Evolutionary conservation across 2,797 vertebrate species (phyloP).

Genomic region (Lemur catta): DNA sequence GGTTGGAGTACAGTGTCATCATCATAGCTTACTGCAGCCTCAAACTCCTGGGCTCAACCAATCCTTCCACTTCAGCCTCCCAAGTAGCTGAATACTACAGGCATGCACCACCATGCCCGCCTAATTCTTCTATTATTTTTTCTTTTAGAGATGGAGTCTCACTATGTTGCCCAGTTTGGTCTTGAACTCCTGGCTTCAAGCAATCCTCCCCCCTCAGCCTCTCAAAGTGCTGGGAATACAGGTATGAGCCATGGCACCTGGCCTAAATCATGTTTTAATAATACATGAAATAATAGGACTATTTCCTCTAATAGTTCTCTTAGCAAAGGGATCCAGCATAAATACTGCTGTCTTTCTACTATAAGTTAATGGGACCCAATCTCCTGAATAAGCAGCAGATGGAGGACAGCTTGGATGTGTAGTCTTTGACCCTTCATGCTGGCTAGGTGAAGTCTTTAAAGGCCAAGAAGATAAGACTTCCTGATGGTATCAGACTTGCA

Average conservation of each 20-base stretch:
- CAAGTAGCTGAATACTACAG: not conserved
- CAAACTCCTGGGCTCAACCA: not conserved
- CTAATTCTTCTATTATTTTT: not conserved
- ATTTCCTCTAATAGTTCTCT: not conserved
- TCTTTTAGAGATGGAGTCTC: not conserved
- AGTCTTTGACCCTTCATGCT: too few species aligned
- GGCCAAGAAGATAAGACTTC: not conserved
- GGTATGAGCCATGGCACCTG: not conserved
- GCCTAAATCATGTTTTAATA: not conserved
- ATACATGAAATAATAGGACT: not conserved
- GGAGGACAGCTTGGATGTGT: not conserved
- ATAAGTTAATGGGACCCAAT: not conserved
- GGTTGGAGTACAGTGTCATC: not conserved
- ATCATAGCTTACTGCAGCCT: not conserved
- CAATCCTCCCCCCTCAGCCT: not conserved
- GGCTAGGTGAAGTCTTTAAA: not conserved
- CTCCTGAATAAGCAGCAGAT: not conserved
- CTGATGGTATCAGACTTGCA: fast-evolving
- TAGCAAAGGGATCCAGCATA: not conserved
- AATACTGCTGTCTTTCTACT: not conserved
- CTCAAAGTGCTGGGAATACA: not conserved
- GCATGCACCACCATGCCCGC: too few species aligned
- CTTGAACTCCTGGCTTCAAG: not conserved
- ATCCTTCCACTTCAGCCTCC: not conserved
- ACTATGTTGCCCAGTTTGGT: not conserved